Percentiles rank a stretch among this genome's conserved stretches.
phyloP scores from a whole-genome alignment of 1,140 invertebrate species.

The Medauroidea extradentata region DNA sequence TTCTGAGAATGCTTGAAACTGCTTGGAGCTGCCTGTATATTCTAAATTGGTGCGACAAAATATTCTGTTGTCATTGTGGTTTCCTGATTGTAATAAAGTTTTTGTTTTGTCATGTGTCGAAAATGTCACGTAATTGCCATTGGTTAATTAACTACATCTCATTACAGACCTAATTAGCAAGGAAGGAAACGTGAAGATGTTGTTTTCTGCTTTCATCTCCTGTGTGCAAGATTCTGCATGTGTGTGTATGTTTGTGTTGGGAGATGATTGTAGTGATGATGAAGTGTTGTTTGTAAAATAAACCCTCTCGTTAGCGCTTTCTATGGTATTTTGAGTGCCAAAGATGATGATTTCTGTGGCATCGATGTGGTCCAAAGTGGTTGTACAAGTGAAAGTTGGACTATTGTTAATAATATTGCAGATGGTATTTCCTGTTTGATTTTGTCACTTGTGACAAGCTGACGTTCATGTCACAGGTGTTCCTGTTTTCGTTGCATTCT shows the following conservation, averaged over 20 bases:
- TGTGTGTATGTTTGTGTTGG: background rate
- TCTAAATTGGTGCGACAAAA: too few relatives aligned
- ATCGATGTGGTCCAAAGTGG: background rate
- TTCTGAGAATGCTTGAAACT: too few relatives aligned
- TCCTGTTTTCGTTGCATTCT: conserved; percentile 1
- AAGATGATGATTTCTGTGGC: conserved; percentile 8
- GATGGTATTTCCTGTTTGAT: background rate
- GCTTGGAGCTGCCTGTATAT: too few relatives aligned
- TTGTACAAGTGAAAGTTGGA: background rate
- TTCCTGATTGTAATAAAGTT: too few relatives aligned
- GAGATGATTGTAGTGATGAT: background rate
- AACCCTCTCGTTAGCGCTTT: conserved; percentile 4
- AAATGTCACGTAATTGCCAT: too few relatives aligned
- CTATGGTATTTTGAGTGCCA: conserved; percentile 9
- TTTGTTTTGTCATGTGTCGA: too few relatives aligned
- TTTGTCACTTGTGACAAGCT: background rate
- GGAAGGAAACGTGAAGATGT: background rate
- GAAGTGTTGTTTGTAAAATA: background rate
- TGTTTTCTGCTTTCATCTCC: background rate
- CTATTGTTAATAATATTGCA: background rate
- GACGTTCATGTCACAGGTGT: conserved; percentile 4
- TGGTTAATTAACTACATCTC: too few relatives aligned
- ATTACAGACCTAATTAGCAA: too few relatives aligned
- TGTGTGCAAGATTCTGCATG: background rate
- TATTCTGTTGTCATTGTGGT: too few relatives aligned